A percentile compares a stretch with the other conserved stretches of the same genome.
Evolutionary conservation across 2,888 invertebrate genomes (phyloP).

Genomic region (Diploptera punctata): DNA sequence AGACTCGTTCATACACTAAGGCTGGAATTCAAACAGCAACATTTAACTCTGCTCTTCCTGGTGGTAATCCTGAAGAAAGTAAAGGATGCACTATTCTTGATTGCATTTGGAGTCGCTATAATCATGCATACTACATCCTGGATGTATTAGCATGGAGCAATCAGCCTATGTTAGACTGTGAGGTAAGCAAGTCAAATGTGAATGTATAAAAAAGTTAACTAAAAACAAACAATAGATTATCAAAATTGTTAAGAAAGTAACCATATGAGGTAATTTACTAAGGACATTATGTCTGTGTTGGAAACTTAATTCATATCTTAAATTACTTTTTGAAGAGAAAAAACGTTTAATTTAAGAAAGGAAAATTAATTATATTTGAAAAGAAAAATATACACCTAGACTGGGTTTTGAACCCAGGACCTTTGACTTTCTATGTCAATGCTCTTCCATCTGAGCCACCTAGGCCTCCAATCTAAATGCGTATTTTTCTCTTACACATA

Average conservation of each 20-base stretch:
- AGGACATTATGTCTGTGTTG: no score
- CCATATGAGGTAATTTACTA: background rate
- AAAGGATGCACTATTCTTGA: conserved; percentile 76
- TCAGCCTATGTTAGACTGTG: conserved; percentile 72
- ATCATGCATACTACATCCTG: conserved; percentile 74
- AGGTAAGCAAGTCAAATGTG: conserved; percentile 66
- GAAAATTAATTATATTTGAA: no score
- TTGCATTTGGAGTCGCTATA: conserved; percentile 72
- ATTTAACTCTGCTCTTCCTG: conserved; percentile 30
- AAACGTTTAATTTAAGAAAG: no score
- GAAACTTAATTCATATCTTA: no score
- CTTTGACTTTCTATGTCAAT: no score
- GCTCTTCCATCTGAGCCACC: no score
- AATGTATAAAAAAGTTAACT: background rate
- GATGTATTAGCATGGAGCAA: conserved; percentile 86
- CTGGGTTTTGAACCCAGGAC: no score
- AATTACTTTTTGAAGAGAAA: no score
- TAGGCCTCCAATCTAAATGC: no score
- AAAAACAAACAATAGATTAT: background rate
- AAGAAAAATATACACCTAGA: no score
- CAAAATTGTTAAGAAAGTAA: conserved; percentile 54
- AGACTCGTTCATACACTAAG: conserved; percentile 16
- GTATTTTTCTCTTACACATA: no score
- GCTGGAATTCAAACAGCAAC: background rate
- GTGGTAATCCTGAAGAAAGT: conserved; percentile 50